phyloP scores from a whole-genome alignment of 1,140 invertebrate species.

The Acromyrmex charruanus region DNA sequence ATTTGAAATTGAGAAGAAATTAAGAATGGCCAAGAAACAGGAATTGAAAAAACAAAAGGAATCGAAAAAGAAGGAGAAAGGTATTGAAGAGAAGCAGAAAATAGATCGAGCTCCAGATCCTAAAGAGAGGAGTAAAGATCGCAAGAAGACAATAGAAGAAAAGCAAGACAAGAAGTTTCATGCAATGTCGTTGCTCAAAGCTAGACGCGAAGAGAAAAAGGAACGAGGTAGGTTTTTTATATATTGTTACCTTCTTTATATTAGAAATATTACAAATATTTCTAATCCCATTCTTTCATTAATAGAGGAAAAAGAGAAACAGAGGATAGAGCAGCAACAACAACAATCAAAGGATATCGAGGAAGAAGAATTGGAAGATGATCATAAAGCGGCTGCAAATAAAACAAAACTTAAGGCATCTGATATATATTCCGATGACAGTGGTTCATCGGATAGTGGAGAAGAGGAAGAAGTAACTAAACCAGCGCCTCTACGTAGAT shows the following conservation, averaged over 20 bases:
- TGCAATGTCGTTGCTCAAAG: constrained; percentile 96
- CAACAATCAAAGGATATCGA: constrained; percentile 87
- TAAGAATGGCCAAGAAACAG: constrained; percentile 94
- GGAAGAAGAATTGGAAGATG: constrained; percentile 88
- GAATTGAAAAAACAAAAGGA: constrained; percentile 90
- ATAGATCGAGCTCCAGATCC: constrained; percentile 89
- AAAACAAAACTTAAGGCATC: constrained; percentile 95
- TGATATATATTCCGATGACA: constrained; percentile 98
- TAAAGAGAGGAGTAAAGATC: constrained; percentile 94
- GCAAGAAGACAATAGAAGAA: constrained; percentile 96
- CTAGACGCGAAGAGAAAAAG: constrained; percentile 94
- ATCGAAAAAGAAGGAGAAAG: constrained; percentile 88
- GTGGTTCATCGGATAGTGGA: constrained; percentile 90
- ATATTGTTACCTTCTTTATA: constrained; percentile 12
- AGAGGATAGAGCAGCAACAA: constrained; percentile 86
- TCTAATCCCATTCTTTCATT: constrained; percentile 9
- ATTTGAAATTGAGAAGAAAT: constrained; percentile 98
- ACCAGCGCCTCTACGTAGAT: constrained; percentile 84
- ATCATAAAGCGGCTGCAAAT: constrained; percentile 84
- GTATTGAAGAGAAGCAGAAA: constrained; percentile 84
- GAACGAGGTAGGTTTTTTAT: constrained; percentile 86
- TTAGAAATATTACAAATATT: neutral
- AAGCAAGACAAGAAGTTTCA: constrained; percentile 95
- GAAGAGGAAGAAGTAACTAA: constrained; percentile 88
- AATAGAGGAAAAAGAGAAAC: constrained; percentile 88